Base-by-base conservation (phyloP, 2,888 invertebrate genomes). In the Ophioninae sp. region DNA sequence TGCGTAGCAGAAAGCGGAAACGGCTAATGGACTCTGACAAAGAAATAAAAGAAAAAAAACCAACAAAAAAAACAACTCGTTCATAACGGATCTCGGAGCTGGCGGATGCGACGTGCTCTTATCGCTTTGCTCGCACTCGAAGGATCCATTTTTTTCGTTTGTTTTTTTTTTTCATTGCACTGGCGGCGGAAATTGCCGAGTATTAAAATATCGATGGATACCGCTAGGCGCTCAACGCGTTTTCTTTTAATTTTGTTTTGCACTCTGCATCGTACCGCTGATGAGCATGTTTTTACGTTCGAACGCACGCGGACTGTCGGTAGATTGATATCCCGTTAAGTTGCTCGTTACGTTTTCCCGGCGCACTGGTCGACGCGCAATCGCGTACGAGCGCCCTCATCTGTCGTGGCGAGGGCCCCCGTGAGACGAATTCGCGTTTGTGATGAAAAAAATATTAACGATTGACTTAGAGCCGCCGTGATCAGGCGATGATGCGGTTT, bases 1-100 rank as follows among this genome's bases (percentile, higher is more conserved):
- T 50, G 17, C n/a, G 50, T 17, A 50, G 50, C 50, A 13, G 50
- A 50, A 50, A 30, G 44, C n/a, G 68, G 50, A 50, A 68, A 50
- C 23, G 23, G 68, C 30, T 6, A 57, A 57, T 56, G n/a, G 37
- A 57, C 50, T 68, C 21, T 59, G 59, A 59, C 21, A 21, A 7
- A 6, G 20, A 69, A 69, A 30, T 30, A 30, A 30, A 30, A 30
- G 30, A 30, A 30, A 30, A 30, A 30, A 30, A 30, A 30, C 30
- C 30, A 30, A 30, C 30, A 30, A 30, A 30, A 30, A 56, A 69
- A 69, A 30, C 6, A 83, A 79, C 83, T 72, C 57, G 80, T 83
- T 62, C 62, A 73, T 83, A 83, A 83, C 83, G 83, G 83, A 83
- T 83, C 64, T 80, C 23, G 50, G n/a, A 23, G 67, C 69, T 50